Evolutionary conservation across 1,140 invertebrate genomes (phyloP), one percentile per base, ranked within the genome.

Genomic region (Luehdorfia chinensis): DNA sequence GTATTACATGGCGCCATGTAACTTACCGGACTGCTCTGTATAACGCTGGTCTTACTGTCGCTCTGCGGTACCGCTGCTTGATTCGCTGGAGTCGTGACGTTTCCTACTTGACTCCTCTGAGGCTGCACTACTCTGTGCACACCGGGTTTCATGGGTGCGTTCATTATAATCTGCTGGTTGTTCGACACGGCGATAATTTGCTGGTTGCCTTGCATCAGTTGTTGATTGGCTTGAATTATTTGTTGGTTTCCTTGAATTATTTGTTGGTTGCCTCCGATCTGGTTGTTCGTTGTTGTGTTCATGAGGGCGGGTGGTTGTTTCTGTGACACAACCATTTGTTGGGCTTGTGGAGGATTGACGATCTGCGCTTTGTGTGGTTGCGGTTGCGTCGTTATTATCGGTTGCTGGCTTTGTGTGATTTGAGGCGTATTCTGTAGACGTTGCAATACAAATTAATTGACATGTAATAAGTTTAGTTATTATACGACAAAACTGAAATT

Each of bases 311-410:
- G 76, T 2, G 80, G 73, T 58, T 80, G 79, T 39, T 80, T 86
- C 43, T 83, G 75, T 0, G 79, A 76, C 1, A 86, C 74, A 14
- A 88, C 70, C 0, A 87, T 75, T 41, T 87, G 84, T 46, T 86
- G 80, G 6, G 60, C 15, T 36, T 61, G 66, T 23, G 69, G 47
- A 41, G 68, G 72, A 47, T 75, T 83, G 0, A 84, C 69, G 7
- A 87, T 69, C 57, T 87, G 83, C 1, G 84, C 84, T 41, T 86
- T 86, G 32, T 87, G 84, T 0, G 84, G 77, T 60, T 88, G 87
- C 5, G 84, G 84, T 47, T 84, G 84, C 0, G 80, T 67, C 3
- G 84, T 87, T 62, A 88, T 87, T 37, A 87, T 77, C 4, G 87
- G 84, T 59, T 88, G 84, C 56, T 88, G 87, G 31, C 84, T 85